Conservation (phyloP, 2,113 vertebrate genomes). For the Vulpes ferrilata region DNA sequence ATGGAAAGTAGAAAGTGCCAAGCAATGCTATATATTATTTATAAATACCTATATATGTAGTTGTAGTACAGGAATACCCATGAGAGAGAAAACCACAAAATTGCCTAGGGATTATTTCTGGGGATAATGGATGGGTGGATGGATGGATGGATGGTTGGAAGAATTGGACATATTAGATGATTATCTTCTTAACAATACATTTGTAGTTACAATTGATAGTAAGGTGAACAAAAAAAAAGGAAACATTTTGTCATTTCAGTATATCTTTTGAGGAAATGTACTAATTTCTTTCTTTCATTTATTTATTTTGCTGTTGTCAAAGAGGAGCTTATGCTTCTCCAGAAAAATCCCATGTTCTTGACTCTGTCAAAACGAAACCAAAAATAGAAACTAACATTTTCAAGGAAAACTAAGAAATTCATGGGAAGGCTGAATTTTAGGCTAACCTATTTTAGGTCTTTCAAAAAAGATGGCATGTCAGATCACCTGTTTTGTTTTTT, state of each 20-base stretch:
- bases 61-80: background rate
- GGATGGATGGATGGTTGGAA: background rate
- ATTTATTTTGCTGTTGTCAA: constrained; percentile 52
- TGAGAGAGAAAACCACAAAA: background rate
- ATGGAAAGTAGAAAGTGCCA: background rate
- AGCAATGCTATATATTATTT: background rate
- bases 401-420: constrained; percentile 59
- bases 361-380: constrained; percentile 58
- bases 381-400: constrained; percentile 66
- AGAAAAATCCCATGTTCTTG: constrained; percentile 28
- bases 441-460: constrained; percentile 61
- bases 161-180: background rate
- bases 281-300: constrained; percentile 18
- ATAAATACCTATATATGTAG: background rate
- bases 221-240: background rate
- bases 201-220: background rate
- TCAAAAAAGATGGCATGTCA: constrained; percentile 58
- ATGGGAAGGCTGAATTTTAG: constrained; percentile 42
- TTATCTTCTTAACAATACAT: background rate
- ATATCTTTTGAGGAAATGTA: constrained; percentile 45
- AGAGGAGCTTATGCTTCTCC: background rate
- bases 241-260: constrained; percentile 27
- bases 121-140: background rate
- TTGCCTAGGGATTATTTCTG: background rate
- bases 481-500: constrained; percentile 56